These are phyloP conservation scores for Leptatherina wallacei DNA, from an alignment of 2,797 vertebrate species.

Conservation along the genomic window DNA sequence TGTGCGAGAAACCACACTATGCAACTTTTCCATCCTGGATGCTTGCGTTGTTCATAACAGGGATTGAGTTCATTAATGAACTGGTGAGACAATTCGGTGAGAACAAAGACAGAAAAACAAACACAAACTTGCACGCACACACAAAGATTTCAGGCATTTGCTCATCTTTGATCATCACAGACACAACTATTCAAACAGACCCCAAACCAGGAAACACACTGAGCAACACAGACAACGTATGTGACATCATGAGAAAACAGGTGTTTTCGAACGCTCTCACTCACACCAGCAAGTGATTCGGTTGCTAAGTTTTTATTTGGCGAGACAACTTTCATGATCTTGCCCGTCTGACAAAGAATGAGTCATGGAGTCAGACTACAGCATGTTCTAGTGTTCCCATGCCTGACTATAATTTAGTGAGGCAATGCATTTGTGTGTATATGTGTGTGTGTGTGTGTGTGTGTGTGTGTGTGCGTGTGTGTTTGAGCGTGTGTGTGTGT, in stretches of 20 bases:
- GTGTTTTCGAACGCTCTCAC: conserved; percentile 16
- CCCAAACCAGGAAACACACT: neutral
- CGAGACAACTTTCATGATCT: conserved; percentile 41
- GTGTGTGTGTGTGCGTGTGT: conserved; percentile 8
- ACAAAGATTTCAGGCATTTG: neutral
- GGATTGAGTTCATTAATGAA: neutral
- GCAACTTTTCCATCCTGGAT: too few species aligned
- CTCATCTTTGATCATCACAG: neutral
- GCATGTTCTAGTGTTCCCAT: conserved; percentile 49
- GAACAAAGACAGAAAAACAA: neutral
- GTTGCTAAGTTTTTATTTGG: conserved; percentile 55
- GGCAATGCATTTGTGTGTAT: neutral
- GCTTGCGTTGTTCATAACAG: too few species aligned
- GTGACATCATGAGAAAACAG: conserved; percentile 57
- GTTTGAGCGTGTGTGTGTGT: too few species aligned
- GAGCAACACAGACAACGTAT: neutral
- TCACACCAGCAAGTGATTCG: conserved; percentile 8
- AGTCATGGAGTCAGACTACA: conserved; percentile 53
- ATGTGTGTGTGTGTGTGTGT: conserved; percentile 4
- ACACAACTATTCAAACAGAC: conserved; percentile 4
- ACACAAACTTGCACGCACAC: neutral
- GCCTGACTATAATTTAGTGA: conserved; percentile 8
- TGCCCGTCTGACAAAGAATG: conserved; percentile 45
- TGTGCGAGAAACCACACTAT: too few species aligned
- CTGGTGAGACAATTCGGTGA: neutral